These are phyloP conservation scores for Acleris sparsana DNA, from an alignment of 2,888 invertebrate species.

Conservation along the genomic window DNA sequence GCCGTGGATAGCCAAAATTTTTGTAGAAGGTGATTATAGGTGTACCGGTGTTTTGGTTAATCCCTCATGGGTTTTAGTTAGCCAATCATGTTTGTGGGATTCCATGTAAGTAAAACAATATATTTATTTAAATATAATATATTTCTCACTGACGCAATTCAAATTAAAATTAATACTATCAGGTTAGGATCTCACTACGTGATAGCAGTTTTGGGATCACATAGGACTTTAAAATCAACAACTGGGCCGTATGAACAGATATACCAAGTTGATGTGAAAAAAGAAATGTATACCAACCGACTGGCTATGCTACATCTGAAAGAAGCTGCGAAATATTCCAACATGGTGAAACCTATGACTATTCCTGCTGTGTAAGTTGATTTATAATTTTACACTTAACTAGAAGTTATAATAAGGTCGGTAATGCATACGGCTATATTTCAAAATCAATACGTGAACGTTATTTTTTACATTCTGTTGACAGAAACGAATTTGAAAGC, in stretches of 20 bases:
- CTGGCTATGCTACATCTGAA: conserved; percentile 86
- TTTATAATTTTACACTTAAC: conserved; percentile 7
- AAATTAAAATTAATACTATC: conserved; percentile 4
- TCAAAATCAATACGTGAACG: too few relatives aligned
- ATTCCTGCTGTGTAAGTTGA: conserved; percentile 76
- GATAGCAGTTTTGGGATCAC: conserved; percentile 87
- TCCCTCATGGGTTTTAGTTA: conserved; percentile 86
- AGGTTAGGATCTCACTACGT: conserved; percentile 84
- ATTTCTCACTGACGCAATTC: too few relatives aligned
- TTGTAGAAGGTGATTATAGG: conserved; percentile 86
- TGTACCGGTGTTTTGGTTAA: conserved; percentile 89
- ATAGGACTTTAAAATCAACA: conserved; percentile 82
- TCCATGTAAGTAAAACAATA: conserved; percentile 55
- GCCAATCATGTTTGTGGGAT: conserved; percentile 80
- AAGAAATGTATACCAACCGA: conserved; percentile 82
- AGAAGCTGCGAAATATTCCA: conserved; percentile 81
- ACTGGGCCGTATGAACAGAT: conserved; percentile 88
- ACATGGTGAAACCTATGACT: conserved; percentile 86
- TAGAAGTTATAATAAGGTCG: background rate
- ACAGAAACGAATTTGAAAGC: conserved; percentile 54
- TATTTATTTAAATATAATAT: conserved; percentile 9
- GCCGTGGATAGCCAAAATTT: conserved; percentile 91
- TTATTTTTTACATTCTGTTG: background rate
- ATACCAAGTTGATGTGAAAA: conserved; percentile 84
- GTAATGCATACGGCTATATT: too few relatives aligned